Evolutionary conservation across 2,888 invertebrate species (phyloP).

Genomic region (Acleris literana): DNA sequence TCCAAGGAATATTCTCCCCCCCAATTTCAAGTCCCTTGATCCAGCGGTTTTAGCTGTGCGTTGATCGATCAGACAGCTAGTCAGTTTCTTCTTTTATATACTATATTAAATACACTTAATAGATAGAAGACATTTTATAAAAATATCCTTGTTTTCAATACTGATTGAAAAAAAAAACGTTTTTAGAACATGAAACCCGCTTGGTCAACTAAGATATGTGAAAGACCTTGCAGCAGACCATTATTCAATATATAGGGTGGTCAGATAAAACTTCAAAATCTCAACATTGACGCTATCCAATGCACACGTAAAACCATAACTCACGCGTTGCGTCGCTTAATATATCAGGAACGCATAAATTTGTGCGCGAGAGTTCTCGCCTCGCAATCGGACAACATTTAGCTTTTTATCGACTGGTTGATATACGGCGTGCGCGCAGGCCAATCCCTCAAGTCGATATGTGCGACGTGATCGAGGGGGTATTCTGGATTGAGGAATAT

Average conservation of each 20-base stretch:
- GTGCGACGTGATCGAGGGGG: constrained; percentile 47
- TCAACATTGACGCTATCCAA: constrained; percentile 12
- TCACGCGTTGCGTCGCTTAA: constrained; percentile 68
- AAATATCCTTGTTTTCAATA: too few species aligned
- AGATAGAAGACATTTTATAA: too few species aligned
- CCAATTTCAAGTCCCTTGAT: too few species aligned
- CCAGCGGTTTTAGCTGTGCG: too few species aligned
- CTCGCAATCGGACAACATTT: constrained; percentile 80
- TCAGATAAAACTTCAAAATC: neutral
- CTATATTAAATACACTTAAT: too few species aligned
- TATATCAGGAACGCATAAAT: constrained; percentile 79
- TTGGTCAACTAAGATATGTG: too few species aligned
- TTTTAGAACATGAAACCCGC: too few species aligned
- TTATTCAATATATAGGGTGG: neutral
- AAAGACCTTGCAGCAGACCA: too few species aligned
- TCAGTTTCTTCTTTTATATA: too few species aligned
- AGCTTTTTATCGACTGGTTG: constrained; percentile 81
- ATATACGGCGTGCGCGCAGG: constrained; percentile 66
- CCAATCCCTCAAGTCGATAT: constrained; percentile 81
- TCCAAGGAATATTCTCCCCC: too few species aligned
- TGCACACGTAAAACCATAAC: constrained; percentile 54
- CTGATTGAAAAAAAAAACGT: too few species aligned
- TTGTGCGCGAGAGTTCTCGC: constrained; percentile 72
- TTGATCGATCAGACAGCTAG: too few species aligned
- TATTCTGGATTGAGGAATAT: constrained; percentile 62